Evolutionary conservation across 35 echinoderm and acorn worm genomes (phyloP).

Genomic region (Lytechinus pictus): DNA sequence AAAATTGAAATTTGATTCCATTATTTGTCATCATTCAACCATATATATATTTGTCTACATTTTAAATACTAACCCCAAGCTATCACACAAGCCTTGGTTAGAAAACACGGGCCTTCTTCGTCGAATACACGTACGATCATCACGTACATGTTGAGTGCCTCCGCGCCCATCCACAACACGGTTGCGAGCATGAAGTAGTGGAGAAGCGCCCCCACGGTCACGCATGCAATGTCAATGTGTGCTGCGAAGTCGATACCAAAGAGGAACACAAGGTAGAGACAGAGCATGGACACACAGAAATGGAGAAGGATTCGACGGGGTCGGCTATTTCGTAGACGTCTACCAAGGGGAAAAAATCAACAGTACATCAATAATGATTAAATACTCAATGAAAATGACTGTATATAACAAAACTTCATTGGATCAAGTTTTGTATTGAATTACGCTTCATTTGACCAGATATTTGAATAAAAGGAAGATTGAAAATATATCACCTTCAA

Average conservation of each 20-base stretch:
- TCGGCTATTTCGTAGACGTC: conserved; percentile 77
- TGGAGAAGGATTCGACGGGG: conserved; percentile 78
- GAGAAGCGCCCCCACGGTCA: conserved; percentile 65
- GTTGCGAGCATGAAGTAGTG: conserved; percentile 87
- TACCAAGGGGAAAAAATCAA: background rate
- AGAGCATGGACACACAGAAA: conserved; percentile 71
- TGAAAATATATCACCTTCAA: too few species aligned
- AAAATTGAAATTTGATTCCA: too few species aligned
- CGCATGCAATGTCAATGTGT: conserved; percentile 7
- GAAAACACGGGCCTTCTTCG: conserved; percentile 59
- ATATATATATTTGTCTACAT: too few species aligned
- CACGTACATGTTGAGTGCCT: conserved; percentile 88
- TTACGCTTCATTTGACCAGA: too few species aligned
- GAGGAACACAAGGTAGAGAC: conserved; percentile 80
- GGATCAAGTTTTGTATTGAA: too few species aligned
- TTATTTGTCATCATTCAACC: too few species aligned
- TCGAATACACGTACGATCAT: conserved; percentile 79
- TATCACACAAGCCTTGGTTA: conserved; percentile 68
- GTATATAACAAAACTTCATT: too few species aligned
- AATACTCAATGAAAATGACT: too few species aligned
- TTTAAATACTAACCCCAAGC: conserved; percentile 77
- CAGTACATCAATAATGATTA: background rate
- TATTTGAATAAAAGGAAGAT: too few species aligned
- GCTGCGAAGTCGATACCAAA: conserved; percentile 72
- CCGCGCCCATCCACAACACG: conserved; percentile 88